phyloP scores from a whole-genome alignment of 2,888 invertebrate species.

The Tetrapedia diversipes region DNA sequence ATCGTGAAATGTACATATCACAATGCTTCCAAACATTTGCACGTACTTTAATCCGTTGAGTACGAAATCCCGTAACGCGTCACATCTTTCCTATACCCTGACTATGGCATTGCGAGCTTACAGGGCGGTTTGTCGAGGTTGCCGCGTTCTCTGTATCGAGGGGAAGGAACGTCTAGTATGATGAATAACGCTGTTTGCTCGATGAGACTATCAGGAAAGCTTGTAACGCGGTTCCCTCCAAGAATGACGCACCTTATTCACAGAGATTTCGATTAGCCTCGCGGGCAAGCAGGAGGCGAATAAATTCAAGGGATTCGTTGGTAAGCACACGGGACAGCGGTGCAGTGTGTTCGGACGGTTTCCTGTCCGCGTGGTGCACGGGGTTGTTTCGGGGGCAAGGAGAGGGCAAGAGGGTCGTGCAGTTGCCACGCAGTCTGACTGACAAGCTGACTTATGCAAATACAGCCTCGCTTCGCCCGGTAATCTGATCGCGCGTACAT shows the following conservation, averaged over 20 bases:
- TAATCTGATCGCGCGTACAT: slow-evolving; percentile 73
- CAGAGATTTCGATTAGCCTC: slow-evolving; percentile 28
- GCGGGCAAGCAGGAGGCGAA: slow-evolving; percentile 12
- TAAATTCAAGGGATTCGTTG: slow-evolving; percentile 46
- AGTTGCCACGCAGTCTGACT: slow-evolving; percentile 81
- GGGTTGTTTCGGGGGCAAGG: slow-evolving; percentile 68
- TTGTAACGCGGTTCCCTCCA: neutral
- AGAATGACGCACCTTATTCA: neutral
- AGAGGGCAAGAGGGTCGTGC: slow-evolving; percentile 77
- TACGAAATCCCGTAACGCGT: too few species aligned
- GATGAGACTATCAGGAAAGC: neutral
- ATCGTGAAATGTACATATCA: too few species aligned
- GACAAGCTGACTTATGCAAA: slow-evolving; percentile 83
- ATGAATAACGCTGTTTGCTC: neutral
- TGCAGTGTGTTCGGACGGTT: slow-evolving; percentile 50
- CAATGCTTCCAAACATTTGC: too few species aligned
- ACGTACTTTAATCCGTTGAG: too few species aligned
- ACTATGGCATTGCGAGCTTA: too few species aligned
- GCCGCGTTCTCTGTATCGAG: neutral
- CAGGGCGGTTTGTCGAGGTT: neutral
- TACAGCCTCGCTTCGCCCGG: slow-evolving; percentile 72
- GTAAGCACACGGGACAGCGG: slow-evolving; percentile 10
- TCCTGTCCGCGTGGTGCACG: slow-evolving; percentile 59
- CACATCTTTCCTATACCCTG: too few species aligned
- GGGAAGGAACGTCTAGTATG: neutral